These are phyloP conservation scores for Aspidiotus destructor DNA, from an alignment of 2,888 invertebrate species.

Conservation along the genomic window DNA sequence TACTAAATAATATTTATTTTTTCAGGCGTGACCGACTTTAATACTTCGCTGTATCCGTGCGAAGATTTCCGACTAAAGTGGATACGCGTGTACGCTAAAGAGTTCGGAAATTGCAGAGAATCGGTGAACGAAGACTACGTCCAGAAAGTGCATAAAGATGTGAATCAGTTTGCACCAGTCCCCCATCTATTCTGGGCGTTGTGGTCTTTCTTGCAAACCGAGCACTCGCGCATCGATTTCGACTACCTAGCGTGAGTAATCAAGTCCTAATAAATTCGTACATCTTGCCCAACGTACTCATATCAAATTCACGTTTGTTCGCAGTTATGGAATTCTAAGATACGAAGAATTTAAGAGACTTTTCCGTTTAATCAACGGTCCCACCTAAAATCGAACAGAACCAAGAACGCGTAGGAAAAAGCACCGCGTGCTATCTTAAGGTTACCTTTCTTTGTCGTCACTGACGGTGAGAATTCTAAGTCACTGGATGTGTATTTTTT, in stretches of 20 bases:
- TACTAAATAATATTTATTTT: not conserved
- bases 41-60: not conserved
- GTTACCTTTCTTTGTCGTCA: too few relatives aligned
- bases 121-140: not conserved
- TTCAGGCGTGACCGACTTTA: not conserved
- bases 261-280: too few relatives aligned
- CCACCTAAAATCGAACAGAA: too few relatives aligned
- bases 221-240: slow-evolving; percentile 79
- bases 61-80: not conserved
- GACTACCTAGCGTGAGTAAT: slow-evolving; percentile 71
- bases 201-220: slow-evolving; percentile 84
- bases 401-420: too few relatives aligned
- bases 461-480: too few relatives aligned
- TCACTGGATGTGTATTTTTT: too few relatives aligned
- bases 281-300: too few relatives aligned
- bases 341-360: too few relatives aligned
- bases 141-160: slow-evolving; percentile 44
- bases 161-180: slow-evolving; percentile 66
- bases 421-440: too few relatives aligned
- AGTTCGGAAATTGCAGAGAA: not conserved
- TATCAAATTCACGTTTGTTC: too few relatives aligned
- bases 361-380: too few relatives aligned
- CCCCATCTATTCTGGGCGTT: slow-evolving; percentile 85
- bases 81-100: not conserved
- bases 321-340: too few relatives aligned